Evolutionary conservation across 1,140 invertebrate genomes (phyloP).

Genomic region (Mamestra configurata): DNA sequence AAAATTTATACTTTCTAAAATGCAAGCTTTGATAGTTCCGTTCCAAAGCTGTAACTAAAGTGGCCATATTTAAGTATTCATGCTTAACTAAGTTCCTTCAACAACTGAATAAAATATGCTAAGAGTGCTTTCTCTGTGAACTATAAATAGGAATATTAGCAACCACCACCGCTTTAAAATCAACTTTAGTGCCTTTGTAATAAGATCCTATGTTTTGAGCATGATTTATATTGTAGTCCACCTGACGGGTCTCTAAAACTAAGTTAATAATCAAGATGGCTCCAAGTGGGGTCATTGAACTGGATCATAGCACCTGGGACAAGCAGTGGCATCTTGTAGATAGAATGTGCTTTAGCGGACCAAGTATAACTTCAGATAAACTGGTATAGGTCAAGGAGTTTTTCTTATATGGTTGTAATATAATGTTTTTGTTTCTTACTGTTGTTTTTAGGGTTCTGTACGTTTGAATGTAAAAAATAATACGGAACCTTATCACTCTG

Average conservation of each 20-base stretch:
- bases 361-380: too few relatives aligned
- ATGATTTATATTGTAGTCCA: neutral
- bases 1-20: too few relatives aligned
- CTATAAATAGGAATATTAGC: neutral
- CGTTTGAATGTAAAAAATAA: too few relatives aligned
- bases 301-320: slow-evolving; percentile 2
- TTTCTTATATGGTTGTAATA: too few relatives aligned
- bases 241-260: neutral
- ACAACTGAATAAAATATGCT: slow-evolving; percentile 15
- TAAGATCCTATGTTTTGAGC: neutral
- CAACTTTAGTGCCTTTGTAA: neutral
- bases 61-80: neutral
- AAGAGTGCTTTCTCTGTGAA: neutral
- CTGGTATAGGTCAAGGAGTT: too few relatives aligned
- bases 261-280: slow-evolving; percentile 12
- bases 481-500: too few relatives aligned
- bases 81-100: neutral
- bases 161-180: neutral
- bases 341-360: too few relatives aligned
- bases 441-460: too few relatives aligned
- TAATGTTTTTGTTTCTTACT: too few relatives aligned
- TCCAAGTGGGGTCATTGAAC: slow-evolving; percentile 13
- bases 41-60: neutral
- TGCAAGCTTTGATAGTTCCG: neutral
- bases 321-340: too few relatives aligned